These are phyloP conservation scores for Wasmannia auropunctata DNA, from an alignment of 1,140 invertebrate species.

Conservation along the genomic window DNA sequence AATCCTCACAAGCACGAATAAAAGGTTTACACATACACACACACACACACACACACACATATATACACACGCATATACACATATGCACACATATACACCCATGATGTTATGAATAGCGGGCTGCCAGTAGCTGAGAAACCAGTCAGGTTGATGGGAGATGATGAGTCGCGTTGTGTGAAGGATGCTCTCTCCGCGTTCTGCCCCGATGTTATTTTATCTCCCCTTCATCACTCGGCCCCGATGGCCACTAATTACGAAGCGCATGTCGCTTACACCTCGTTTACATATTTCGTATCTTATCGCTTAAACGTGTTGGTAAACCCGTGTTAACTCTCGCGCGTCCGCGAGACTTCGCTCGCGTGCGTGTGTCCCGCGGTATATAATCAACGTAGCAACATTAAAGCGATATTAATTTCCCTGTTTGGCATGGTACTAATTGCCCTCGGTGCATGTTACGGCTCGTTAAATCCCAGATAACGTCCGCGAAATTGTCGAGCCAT, in stretches of 20 bases:
- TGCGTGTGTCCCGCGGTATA: conserved; percentile 7
- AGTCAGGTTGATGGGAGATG: conserved; percentile 52
- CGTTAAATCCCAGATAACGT: conserved; percentile 54
- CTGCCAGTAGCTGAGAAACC: conserved; percentile 65
- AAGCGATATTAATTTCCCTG: conserved; percentile 51
- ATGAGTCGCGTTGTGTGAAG: conserved; percentile 57
- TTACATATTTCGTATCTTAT: conserved; percentile 73
- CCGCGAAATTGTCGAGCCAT: conserved; percentile 51
- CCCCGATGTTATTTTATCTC: conserved; percentile 54
- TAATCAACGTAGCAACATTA: conserved; percentile 44
- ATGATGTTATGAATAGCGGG: conserved; percentile 43
- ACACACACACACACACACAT: not conserved
- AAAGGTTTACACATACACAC: not conserved
- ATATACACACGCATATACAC: not conserved
- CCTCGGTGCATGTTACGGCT: conserved; percentile 34
- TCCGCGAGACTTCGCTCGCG: conserved; percentile 50
- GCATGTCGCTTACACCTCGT: conserved; percentile 74
- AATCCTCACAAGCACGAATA: not conserved
- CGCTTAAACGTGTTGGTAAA: conserved; percentile 27
- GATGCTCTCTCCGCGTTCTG: conserved; percentile 30
- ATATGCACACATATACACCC: not conserved
- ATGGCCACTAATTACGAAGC: conserved; percentile 71
- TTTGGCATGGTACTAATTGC: conserved; percentile 45
- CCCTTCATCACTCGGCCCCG: conserved; percentile 55
- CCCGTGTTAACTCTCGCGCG: conserved; percentile 62